Base-by-base conservation (phyloP, 2,888 invertebrate genomes). In the Netelia inedita region DNA sequence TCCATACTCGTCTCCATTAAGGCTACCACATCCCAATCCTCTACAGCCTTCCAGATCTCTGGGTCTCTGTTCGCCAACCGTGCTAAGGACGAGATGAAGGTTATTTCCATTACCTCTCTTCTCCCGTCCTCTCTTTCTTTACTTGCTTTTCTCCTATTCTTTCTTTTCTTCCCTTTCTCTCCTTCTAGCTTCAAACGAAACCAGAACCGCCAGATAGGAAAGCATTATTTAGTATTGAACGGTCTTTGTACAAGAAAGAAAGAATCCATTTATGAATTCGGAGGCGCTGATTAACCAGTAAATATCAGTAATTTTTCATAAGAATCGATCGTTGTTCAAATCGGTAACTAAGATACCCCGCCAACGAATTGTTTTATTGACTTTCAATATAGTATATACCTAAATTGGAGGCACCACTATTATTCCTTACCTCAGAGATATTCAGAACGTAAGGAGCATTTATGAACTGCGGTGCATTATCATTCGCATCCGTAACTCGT, bases 401-500 rank as follows among this genome's bases (percentile, higher is more conserved):
- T 28, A 28, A 28, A 28, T 3, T 28, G 5, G 28, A 28, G 28
- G 5, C 3, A 28, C 28, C 28, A 5, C 23, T 23, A 23, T 53
- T 66, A 46, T 19, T 66, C 16, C 96, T 96, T 89, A 97, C 97
- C 95, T 98, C 98, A 0, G 98, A 97, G 79, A 98, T 96, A 88
- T 98, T 97, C 88, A 97, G 95, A 68, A 96, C 95, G 94, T 97
- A 98, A 0, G 98, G 98, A 0, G 97, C 97, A 87, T 97, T 97
- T 83, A 96, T 94, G 95, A 98, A 98, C 91, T 95, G 95, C 0
- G 98, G 98, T 9, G 97, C 97, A 94, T 98, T 98, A 94, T 98
- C 98, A 93, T 98, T 98, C 85, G 97, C 97, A 94, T 98, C 98
- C 88, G 97, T 98, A 82, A 98, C 98, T 88, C 98, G 95, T 73